Base-by-base conservation (phyloP, 2,888 invertebrate genomes). In the Diaphora mendica region DNA sequence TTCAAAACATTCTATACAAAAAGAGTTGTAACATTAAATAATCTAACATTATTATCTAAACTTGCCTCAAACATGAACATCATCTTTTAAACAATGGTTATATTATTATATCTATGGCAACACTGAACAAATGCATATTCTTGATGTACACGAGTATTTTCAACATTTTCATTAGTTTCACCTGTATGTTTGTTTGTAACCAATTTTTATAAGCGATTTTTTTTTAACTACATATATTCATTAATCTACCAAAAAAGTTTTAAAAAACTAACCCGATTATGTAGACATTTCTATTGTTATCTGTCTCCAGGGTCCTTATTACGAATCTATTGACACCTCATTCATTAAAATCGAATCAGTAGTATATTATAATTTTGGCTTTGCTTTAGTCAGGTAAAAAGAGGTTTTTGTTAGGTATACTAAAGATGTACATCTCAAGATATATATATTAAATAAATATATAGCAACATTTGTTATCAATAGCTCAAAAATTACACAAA, bases 11-110 rank as follows among this genome's bases (percentile, higher is more conserved):
- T 11, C 11, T 23, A 55, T 11, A 39, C 39, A 39, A 59, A 59
- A 59, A 59, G 3, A 5, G 26, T 11, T 26, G 11, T n/a, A 55
- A 59, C 15, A 59, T 26, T 59, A 59, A 26, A 59, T 55, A 55
- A n/a, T 55, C 59, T 62, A 62, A 62, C 30, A 62, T 62, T n/a
- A 59, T 59, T 15, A 30, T 62, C 30, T 62, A 62, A 30, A 62
- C 30, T 62, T 15, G 30, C 62, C 62, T 62, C 30, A 7, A 26
- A 30, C 51, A 30, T 62, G 7, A 62, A 30, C 62, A 7, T 62
- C 17, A 1, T 59, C 13, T 26, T 59, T 55, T 26, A 26, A 59
- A 59, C 13, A 26, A 59, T 59, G 59, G 59, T 59, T 26, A 17
- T 62, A 62, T 7, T 30, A 15, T 62, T 7, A 62, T 62, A 30